phyloP scores from a whole-genome alignment of 2,113 vertebrate genomes.

The Thamnaconus septentrionalis region DNA sequence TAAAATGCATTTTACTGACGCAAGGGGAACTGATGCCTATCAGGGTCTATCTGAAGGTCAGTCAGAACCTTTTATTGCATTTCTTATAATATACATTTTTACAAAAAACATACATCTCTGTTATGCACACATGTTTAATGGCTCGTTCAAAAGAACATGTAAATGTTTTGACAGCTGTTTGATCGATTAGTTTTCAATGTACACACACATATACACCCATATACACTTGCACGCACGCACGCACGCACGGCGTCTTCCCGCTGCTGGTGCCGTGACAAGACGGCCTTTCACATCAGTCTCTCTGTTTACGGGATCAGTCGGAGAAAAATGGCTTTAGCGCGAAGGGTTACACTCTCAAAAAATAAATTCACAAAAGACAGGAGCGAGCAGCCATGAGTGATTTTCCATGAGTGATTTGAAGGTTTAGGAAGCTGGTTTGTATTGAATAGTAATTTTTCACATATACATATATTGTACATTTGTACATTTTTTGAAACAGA shows the following conservation, averaged over 20 bases:
- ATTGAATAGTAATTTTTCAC: background rate
- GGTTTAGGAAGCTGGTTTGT: background rate
- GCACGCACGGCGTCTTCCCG: background rate
- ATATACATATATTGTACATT: no score
- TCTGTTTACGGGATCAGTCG: slow-evolving; percentile 31
- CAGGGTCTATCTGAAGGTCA: no score
- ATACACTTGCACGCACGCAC: background rate
- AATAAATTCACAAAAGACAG: background rate
- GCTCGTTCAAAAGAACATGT: slow-evolving; percentile 23
- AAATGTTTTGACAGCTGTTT: slow-evolving; percentile 39
- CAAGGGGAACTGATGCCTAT: no score
- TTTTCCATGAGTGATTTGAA: background rate
- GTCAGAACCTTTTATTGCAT: background rate
- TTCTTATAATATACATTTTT: no score
- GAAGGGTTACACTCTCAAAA: slow-evolving; percentile 12
- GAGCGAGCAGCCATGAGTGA: background rate
- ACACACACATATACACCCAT: slow-evolving; percentile 25
- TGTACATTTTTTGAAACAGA: background rate
- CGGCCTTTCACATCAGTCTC: slow-evolving; percentile 4
- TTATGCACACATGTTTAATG: slow-evolving; percentile 26
- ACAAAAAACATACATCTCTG: slow-evolving; percentile 3
- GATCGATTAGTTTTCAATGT: slow-evolving; percentile 34
- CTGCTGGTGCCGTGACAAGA: slow-evolving; percentile 5
- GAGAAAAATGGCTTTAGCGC: slow-evolving; percentile 1
- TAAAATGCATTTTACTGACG: no score